Evolutionary conservation across 2,113 vertebrate species (phyloP).

Genomic region (Heterocephalus glaber): DNA sequence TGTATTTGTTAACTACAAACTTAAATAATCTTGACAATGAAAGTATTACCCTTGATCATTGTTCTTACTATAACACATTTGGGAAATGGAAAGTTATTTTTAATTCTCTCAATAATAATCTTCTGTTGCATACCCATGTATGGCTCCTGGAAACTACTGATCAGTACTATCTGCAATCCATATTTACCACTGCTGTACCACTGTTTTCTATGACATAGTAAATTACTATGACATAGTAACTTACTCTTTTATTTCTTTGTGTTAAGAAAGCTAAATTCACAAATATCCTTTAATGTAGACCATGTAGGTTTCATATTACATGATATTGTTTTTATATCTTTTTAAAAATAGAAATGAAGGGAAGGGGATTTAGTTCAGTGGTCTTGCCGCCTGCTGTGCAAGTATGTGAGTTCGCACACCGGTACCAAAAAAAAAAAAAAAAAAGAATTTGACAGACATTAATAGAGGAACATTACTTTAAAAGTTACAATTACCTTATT

Average conservation of each 20-base stretch:
- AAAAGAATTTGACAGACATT: neutral
- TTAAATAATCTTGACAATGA: slow-evolving; percentile 85
- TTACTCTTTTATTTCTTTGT: slow-evolving; percentile 57
- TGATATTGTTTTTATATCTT: neutral
- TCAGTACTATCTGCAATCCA: slow-evolving; percentile 44
- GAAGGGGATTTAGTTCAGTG: no score
- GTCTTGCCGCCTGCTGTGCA: no score
- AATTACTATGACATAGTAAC: neutral
- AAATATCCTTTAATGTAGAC: neutral
- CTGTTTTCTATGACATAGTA: slow-evolving; percentile 41
- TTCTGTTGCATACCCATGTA: slow-evolving; percentile 72
- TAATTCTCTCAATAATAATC: slow-evolving; percentile 79
- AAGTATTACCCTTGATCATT: slow-evolving; percentile 85
- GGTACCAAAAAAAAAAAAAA: no score
- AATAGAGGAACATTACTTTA: neutral
- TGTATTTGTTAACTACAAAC: slow-evolving; percentile 88
- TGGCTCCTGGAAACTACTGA: slow-evolving; percentile 54
- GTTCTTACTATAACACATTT: slow-evolving; percentile 84
- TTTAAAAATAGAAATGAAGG: no score
- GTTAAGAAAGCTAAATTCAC: neutral
- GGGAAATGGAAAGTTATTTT: slow-evolving; percentile 85
- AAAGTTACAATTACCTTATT: neutral
- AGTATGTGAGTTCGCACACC: no score
- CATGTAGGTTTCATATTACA: neutral
- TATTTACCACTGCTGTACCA: slow-evolving; percentile 58